A percentile compares a stretch with the other conserved stretches of the same genome.
Evolutionary conservation across 1,140 invertebrate genomes (phyloP).

Genomic region (Chironomus tepperi): DNA sequence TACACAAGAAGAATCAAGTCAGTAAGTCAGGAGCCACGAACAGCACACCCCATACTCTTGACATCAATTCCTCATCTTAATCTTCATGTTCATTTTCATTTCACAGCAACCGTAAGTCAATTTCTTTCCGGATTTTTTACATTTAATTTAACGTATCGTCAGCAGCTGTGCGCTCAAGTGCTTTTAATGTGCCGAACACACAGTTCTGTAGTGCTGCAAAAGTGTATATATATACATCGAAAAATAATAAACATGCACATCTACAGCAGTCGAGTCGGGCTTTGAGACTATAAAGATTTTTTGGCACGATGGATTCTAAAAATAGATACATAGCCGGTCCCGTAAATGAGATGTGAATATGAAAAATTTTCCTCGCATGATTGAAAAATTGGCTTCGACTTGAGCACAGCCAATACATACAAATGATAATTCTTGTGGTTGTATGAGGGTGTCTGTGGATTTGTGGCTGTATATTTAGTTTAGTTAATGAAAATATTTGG

Average conservation of each 20-base stretch:
- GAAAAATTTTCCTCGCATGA: neutral
- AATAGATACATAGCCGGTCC: neutral
- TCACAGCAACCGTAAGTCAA: neutral
- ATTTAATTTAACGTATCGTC: neutral
- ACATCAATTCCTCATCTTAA: neutral
- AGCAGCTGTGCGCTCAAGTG: neutral
- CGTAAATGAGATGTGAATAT: neutral
- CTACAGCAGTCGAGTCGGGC: neutral
- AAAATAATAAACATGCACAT: constrained; percentile 6
- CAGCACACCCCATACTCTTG: neutral
- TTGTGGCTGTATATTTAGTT: too few relatives aligned
- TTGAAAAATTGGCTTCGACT: neutral
- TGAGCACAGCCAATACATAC: neutral
- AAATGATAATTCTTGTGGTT: neutral
- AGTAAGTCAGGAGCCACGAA: too few relatives aligned
- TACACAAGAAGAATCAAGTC: too few relatives aligned
- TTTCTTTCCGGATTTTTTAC: neutral
- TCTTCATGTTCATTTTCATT: neutral
- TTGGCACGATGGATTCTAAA: constrained; percentile 6
- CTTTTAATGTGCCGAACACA: neutral
- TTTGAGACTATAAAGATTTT: neutral
- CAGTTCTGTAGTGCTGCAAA: too few relatives aligned
- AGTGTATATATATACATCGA: neutral
- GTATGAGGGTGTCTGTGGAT: too few relatives aligned
- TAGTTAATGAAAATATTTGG: too few relatives aligned